Evolutionary conservation across 2,113 vertebrate species (phyloP).

Genomic region (Otocyon megalotis): DNA sequence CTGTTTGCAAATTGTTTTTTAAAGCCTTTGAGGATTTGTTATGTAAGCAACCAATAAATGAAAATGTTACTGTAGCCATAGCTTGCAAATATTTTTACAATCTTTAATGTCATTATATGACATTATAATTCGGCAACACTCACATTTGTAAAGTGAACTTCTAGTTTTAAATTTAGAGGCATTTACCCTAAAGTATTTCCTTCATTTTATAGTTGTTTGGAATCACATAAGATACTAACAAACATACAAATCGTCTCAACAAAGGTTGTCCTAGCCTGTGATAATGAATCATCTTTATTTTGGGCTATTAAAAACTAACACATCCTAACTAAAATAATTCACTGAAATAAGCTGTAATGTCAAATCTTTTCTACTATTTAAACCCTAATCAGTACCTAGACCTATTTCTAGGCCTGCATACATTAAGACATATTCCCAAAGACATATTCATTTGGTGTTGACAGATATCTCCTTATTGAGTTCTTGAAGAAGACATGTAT

Average conservation of each 20-base stretch:
- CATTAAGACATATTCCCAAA: neutral
- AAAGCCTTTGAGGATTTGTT: slow-evolving; percentile 34
- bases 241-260: neutral
- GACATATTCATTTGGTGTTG: neutral
- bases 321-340: slow-evolving; percentile 49
- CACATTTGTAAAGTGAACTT: slow-evolving; percentile 32
- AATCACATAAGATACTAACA: slow-evolving; percentile 34
- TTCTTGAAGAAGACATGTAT: neutral
- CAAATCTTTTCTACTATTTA: neutral
- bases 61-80: slow-evolving; percentile 34
- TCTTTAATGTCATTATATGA: slow-evolving; percentile 27
- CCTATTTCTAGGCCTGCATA: neutral
- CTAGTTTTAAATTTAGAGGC: slow-evolving; percentile 32
- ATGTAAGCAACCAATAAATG: slow-evolving; percentile 29
- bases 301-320: slow-evolving; percentile 55
- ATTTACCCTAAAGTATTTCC: slow-evolving; percentile 45
- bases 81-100: slow-evolving; percentile 45
- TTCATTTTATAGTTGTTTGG: slow-evolving; percentile 42
- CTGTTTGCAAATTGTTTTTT: slow-evolving; percentile 45
- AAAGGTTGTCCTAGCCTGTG: neutral
- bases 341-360: slow-evolving; percentile 4
- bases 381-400: neutral
- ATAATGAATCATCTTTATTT: slow-evolving; percentile 44
- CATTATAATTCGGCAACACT: slow-evolving; percentile 11
- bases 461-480: neutral